Percentiles rank a stretch among this genome's conserved stretches.
These are phyloP conservation scores for Orientallactaga bullata DNA, from an alignment of 2,113 vertebrate species.

Conservation along the genomic window DNA sequence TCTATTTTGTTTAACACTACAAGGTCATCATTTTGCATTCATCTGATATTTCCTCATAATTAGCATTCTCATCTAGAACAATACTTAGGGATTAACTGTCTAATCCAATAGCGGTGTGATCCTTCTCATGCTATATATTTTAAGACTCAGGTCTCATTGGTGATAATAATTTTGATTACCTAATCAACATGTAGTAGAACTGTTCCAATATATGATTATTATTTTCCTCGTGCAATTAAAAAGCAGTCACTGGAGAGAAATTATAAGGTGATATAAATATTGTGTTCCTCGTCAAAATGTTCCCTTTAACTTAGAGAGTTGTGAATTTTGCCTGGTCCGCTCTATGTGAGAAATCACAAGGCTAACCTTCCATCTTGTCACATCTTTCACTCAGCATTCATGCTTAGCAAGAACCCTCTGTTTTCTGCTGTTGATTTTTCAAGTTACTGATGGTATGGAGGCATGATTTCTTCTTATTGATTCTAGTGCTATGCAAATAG, in stretches of 20 bases:
- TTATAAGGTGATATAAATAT: not conserved
- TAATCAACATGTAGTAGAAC: not conserved
- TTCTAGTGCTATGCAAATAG: not conserved
- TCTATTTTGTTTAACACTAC: not conserved
- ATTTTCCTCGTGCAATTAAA: constrained; percentile 3
- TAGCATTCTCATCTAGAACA: not conserved
- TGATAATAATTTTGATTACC: not conserved
- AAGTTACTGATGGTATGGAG: not conserved
- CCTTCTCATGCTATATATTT: not conserved
- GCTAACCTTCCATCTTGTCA: not conserved
- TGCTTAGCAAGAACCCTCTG: not conserved
- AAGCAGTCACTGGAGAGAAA: not conserved
- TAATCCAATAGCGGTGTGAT: not conserved
- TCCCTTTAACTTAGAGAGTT: not conserved
- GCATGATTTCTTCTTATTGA: not conserved
- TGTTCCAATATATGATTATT: not conserved
- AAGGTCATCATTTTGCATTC: not conserved
- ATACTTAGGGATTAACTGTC: not conserved
- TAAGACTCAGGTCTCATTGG: not conserved
- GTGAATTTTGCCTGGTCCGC: not conserved
- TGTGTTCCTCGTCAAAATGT: not conserved
- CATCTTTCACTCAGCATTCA: not conserved
- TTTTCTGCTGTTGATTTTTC: not conserved
- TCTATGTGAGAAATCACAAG: not conserved
- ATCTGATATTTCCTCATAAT: not conserved